Evolutionary conservation across 2,113 vertebrate genomes (phyloP), one percentile per base, ranked within the genome.

Genomic region (Cottus gobio): DNA sequence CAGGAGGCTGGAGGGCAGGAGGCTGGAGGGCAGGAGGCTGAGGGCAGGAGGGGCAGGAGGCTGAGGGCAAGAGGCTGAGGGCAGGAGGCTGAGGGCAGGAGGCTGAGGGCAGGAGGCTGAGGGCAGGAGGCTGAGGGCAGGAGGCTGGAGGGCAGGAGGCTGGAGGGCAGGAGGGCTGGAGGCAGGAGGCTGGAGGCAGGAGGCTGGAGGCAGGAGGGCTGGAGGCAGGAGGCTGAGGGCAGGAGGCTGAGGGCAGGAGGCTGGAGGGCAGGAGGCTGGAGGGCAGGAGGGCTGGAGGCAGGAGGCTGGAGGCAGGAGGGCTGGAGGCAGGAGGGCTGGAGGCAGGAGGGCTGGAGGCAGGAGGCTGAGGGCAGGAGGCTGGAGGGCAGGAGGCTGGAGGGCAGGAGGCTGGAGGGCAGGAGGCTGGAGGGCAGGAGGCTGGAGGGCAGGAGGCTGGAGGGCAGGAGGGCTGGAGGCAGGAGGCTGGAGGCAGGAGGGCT

Each of bases 211-310:
- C n/a, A n/a, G n/a, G n/a, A n/a, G n/a, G n/a, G n/a, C n/a, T n/a
- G n/a, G n/a, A 80, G 86, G 72, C 67, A 73, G 28, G n/a, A n/a
- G 22, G 50, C 20, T 3, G 42, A n/a, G n/a, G n/a, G n/a, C n/a
- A n/a, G n/a, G n/a, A n/a, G n/a, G n/a, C n/a, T n/a, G 64, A 77
- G 39, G 74, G 37, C 12, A n/a, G 50, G 8, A n/a, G 22, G 50
- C 20, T 5, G 34, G 64, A 77, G 31, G 74, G 36, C 11, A 22
- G 48, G 5, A 22, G 20, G 48, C 16, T 6, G 5, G 31, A 5
- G 5, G 5, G 31, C 31, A 31, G 31, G 64, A 77, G 39, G 74
- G 36, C 12, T 10, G 50, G 8, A 10, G 22, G 50, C 7, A 34
- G 34, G 34, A 34, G 34, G 34, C 34, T 5, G 34, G 34, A 34